Evolutionary conservation across 2,888 invertebrate species (phyloP).

Genomic region (Tenthredo distinguenda): DNA sequence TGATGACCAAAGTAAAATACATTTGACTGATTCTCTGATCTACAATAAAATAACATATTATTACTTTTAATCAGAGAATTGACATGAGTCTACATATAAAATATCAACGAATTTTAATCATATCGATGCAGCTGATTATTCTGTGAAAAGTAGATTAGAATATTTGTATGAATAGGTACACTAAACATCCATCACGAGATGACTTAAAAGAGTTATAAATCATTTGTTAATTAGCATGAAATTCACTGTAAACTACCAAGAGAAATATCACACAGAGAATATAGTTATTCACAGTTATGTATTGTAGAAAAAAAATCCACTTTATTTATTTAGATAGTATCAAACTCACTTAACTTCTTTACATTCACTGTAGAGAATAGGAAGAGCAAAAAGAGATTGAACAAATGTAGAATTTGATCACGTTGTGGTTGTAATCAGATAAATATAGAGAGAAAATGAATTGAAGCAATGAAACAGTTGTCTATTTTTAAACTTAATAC

Average conservation of each 20-base stretch:
- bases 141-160: not conserved
- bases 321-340: not conserved
- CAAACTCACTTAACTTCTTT: not conserved
- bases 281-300: not conserved
- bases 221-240: not conserved
- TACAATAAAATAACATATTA: not conserved
- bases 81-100: too few species aligned
- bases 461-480: not conserved
- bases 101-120: not conserved
- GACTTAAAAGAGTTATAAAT: not conserved
- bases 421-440: not conserved
- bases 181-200: not conserved
- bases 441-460: not conserved
- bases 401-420: not conserved
- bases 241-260: not conserved
- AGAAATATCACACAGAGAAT: not conserved
- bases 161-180: not conserved
- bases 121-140: not conserved
- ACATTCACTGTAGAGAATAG: not conserved
- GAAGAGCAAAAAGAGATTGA: not conserved
- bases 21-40: not conserved
- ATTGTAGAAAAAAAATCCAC: not conserved
- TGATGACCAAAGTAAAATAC: not conserved
- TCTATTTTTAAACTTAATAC: conserved; percentile 14
- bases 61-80: not conserved